phyloP scores from a whole-genome alignment of 2,113 vertebrate species.

The Plestiodon gilberti region DNA sequence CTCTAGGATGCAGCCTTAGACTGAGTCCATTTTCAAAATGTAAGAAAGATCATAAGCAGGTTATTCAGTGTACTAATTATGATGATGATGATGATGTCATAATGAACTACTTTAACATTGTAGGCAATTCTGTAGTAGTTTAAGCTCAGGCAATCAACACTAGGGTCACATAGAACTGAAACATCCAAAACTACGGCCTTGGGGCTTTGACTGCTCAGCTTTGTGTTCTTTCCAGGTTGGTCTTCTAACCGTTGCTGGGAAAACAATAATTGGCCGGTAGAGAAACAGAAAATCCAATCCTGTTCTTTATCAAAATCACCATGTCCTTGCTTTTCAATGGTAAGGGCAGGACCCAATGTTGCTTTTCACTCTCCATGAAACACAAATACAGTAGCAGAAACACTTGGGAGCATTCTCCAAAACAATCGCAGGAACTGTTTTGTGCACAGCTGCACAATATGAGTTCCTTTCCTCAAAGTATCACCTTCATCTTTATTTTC shows the following conservation, averaged over 20 bases:
- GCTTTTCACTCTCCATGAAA: conserved; percentile 45
- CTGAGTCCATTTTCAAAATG: not conserved
- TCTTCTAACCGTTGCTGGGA: not conserved
- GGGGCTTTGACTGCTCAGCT: not conserved
- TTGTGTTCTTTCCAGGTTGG: not conserved
- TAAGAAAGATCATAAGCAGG: not conserved
- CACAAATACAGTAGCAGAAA: conserved; percentile 6
- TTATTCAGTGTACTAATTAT: too few species aligned
- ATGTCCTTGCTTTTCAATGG: conserved; percentile 16
- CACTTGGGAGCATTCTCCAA: conserved; percentile 9
- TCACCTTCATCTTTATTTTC: conserved; percentile 66
- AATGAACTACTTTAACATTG: not conserved
- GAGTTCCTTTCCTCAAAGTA: conserved; percentile 50
- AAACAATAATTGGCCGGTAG: not conserved
- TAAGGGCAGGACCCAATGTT: conserved; percentile 25
- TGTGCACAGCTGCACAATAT: conserved; percentile 48
- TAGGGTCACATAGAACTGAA: not conserved
- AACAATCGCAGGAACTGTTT: conserved; percentile 34
- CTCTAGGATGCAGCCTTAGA: not conserved
- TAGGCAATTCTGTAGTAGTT: not conserved
- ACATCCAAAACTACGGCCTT: conserved; percentile 27
- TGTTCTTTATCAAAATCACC: conserved; percentile 24
- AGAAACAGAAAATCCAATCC: conserved; percentile 18
- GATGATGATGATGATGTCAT: too few species aligned
- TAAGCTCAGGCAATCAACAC: not conserved